Percentiles rank a stretch among this genome's conserved stretches.
Conservation (phyloP, 2,888 invertebrate species). For the Dolichopus griseipennis region DNA sequence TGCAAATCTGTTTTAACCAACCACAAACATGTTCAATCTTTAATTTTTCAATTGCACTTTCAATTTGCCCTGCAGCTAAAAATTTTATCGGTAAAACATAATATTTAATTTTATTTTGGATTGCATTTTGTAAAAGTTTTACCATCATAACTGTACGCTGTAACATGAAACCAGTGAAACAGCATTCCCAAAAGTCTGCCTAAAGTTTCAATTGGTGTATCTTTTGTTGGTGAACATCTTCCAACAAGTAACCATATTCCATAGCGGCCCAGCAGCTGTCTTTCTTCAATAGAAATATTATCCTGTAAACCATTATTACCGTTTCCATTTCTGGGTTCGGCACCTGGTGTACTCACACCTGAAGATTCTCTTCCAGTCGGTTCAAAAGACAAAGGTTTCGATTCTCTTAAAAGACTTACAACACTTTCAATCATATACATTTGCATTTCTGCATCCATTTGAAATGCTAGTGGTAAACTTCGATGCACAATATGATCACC, state of each 20-base stretch:
- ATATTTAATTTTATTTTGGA: slow-evolving; percentile 8
- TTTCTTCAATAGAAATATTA: slow-evolving; percentile 72
- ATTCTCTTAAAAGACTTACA: slow-evolving; percentile 85
- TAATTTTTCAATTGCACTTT: slow-evolving; percentile 80
- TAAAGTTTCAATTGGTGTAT: slow-evolving; percentile 68
- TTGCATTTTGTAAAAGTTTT: slow-evolving; percentile 18
- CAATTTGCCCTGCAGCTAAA: slow-evolving; percentile 56
- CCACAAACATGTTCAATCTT: slow-evolving; percentile 87
- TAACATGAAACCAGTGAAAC: slow-evolving; percentile 99
- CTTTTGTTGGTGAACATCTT: slow-evolving; percentile 71
- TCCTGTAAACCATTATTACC: slow-evolving; percentile 45
- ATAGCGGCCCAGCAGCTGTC: slow-evolving; percentile 83
- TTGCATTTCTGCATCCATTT: slow-evolving; percentile 84
- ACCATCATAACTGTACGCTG: slow-evolving; percentile 94
- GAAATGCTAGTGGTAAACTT: slow-evolving; percentile 77
- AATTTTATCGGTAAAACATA: background rate
- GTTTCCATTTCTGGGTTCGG: slow-evolving; percentile 35
- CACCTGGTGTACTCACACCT: slow-evolving; percentile 36
- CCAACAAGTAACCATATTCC: slow-evolving; percentile 97
- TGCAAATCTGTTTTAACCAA: slow-evolving; percentile 80
- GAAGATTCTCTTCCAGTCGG: slow-evolving; percentile 44
- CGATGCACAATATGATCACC: slow-evolving; percentile 86
- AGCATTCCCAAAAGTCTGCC: slow-evolving; percentile 91
- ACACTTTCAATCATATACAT: slow-evolving; percentile 91
- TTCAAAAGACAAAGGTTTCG: slow-evolving; percentile 69